A percentile compares a stretch with the other conserved stretches of the same genome.
These are phyloP conservation scores for Misgurnus mizolepis DNA, from an alignment of 2,113 vertebrate genomes.

Conservation along the genomic window DNA sequence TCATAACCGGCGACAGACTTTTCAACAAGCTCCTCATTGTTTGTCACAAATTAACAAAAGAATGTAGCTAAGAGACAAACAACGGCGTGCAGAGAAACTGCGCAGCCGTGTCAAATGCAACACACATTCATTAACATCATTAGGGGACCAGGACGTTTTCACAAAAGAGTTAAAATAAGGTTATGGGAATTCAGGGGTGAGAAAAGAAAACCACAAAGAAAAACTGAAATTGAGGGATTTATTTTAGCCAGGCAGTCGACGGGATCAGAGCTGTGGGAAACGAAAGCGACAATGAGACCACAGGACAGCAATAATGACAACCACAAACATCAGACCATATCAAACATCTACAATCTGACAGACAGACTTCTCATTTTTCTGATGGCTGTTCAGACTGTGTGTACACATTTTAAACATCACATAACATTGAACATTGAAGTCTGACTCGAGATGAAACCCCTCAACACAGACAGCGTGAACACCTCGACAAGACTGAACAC, in stretches of 20 bases:
- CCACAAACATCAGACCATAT: neutral
- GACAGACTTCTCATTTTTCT: too few relatives aligned
- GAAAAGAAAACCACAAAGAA: neutral
- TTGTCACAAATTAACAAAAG: slow-evolving; percentile 74
- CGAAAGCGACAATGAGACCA: too few relatives aligned
- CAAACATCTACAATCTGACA: too few relatives aligned
- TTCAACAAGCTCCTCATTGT: slow-evolving; percentile 84
- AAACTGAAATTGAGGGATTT: neutral
- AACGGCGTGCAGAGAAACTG: slow-evolving; percentile 56
- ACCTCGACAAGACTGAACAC: slow-evolving; percentile 23
- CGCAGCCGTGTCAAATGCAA: slow-evolving; percentile 54
- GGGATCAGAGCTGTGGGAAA: slow-evolving; percentile 4
- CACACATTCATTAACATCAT: slow-evolving; percentile 66
- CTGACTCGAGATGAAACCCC: neutral
- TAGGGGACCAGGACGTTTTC: slow-evolving; percentile 62
- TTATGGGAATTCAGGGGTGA: slow-evolving; percentile 42
- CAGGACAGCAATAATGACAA: slow-evolving; percentile 10
- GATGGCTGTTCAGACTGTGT: too few relatives aligned
- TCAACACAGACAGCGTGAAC: neutral
- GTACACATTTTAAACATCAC: neutral
- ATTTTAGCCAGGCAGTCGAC: neutral
- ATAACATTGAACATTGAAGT: too few relatives aligned
- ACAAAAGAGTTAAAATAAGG: slow-evolving; percentile 56
- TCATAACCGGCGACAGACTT: slow-evolving; percentile 68
- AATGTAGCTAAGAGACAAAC: slow-evolving; percentile 62